Evolutionary conservation across 2,797 vertebrate genomes (phyloP).

Genomic region (Xerus rutilus): DNA sequence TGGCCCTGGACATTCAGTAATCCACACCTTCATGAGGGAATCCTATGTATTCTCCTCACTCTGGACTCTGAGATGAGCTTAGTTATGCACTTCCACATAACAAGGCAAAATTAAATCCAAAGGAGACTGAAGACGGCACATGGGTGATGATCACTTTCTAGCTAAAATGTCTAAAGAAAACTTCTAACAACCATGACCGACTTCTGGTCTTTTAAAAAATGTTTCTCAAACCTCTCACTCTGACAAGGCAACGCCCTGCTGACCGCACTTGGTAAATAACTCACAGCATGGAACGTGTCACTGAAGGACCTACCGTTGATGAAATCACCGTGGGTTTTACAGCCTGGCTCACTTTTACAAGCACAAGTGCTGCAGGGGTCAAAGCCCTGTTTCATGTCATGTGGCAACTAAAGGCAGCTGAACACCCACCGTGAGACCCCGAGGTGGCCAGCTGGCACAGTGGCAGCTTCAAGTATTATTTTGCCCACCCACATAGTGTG

Average conservation of each 20-base stretch:
- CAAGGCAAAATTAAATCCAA: background rate
- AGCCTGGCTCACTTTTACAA: constrained; percentile 89
- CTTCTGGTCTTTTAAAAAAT: constrained; percentile 1
- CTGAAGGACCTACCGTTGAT: constrained; percentile 84
- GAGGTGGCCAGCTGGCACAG: constrained; percentile 88
- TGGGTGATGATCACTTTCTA: background rate
- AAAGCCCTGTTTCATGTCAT: constrained; percentile 88
- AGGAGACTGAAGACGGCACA: background rate
- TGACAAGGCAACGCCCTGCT: constrained; percentile 62
- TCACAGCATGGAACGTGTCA: constrained; percentile 75
- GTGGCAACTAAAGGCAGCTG: constrained; percentile 81
- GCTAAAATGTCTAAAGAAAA: background rate
- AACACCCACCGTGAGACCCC: constrained; percentile 87
- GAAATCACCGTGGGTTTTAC: constrained; percentile 87
- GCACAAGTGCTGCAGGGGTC: constrained; percentile 86
- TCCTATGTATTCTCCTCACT: background rate
- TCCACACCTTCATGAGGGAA: background rate
- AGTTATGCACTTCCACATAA: background rate
- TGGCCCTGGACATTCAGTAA: background rate
- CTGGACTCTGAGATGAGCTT: background rate
- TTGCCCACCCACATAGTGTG: constrained; percentile 88
- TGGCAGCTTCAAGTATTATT: constrained; percentile 71
- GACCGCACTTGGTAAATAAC: constrained; percentile 75
- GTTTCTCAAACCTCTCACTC: background rate
- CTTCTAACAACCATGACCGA: background rate